phyloP scores from a whole-genome alignment of 2,888 invertebrate genomes.

The Leptura quadrifasciata region DNA sequence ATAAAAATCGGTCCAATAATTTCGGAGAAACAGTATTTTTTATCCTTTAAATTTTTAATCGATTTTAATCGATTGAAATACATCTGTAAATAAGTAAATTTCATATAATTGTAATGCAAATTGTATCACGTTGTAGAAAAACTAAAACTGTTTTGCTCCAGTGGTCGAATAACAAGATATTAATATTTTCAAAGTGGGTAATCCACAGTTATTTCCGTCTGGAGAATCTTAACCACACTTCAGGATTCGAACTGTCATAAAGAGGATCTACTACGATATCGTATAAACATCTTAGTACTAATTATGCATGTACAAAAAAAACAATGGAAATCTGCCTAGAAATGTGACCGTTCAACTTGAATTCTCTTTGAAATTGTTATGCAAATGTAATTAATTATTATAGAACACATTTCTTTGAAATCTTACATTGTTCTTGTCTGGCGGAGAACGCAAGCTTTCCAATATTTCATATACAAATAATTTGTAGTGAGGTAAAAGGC shows the following conservation, averaged over 20 bases:
- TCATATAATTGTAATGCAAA: background rate
- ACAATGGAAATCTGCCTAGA: background rate
- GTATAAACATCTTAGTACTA: background rate
- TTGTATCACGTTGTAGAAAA: background rate
- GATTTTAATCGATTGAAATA: too few relatives aligned
- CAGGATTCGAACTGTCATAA: slow-evolving; percentile 14
- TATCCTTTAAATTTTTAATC: too few relatives aligned
- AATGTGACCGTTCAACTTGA: background rate
- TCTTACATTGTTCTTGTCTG: background rate
- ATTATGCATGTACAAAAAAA: background rate
- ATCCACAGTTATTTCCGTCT: background rate
- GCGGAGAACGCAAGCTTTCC: background rate
- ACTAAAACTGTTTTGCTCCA: background rate
- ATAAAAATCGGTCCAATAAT: too few relatives aligned
- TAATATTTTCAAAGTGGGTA: background rate
- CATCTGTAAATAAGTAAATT: too few relatives aligned
- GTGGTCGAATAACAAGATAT: background rate
- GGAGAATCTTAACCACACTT: slow-evolving; percentile 21
- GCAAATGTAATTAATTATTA: background rate
- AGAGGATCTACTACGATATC: slow-evolving; percentile 5
- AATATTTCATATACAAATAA: background rate
- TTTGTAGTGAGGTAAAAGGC: background rate
- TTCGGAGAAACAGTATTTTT: too few relatives aligned
- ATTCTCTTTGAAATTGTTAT: background rate
- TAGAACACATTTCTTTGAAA: background rate